phyloP scores from a whole-genome alignment of 2,797 vertebrate species.

The Neosilurus hyrtlii region DNA sequence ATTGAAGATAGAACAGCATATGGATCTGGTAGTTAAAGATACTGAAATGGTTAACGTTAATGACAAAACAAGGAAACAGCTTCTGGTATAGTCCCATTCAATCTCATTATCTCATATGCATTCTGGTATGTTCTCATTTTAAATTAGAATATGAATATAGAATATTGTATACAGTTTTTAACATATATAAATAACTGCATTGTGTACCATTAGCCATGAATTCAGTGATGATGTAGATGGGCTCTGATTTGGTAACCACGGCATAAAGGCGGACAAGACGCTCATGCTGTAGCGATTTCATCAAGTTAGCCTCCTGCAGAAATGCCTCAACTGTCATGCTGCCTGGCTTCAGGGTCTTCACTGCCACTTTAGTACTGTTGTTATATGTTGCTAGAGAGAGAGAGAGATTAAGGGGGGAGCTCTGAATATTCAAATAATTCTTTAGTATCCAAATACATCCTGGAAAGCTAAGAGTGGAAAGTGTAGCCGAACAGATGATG shows the following conservation, averaged over 20 bases:
- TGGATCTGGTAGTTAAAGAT: too few relatives aligned
- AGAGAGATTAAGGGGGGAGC: background rate
- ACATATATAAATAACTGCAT: background rate
- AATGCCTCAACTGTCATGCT: conserved; percentile 92
- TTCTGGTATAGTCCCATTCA: background rate
- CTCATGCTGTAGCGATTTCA: conserved; percentile 92
- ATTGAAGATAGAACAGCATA: too few relatives aligned
- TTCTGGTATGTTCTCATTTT: background rate
- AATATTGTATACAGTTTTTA: background rate
- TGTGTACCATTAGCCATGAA: conserved; percentile 88
- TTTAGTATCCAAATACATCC: background rate
- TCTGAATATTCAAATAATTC: background rate
- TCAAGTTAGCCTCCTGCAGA: conserved; percentile 92
- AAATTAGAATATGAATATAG: background rate
- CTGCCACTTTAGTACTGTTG: conserved; percentile 87
- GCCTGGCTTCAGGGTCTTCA: conserved; percentile 93
- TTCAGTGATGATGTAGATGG: conserved; percentile 95
- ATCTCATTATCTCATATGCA: too few relatives aligned
- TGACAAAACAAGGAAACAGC: background rate
- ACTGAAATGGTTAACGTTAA: too few relatives aligned
- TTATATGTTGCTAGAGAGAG: conserved; percentile 72
- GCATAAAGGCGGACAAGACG: conserved; percentile 90
- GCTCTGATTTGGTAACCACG: conserved; percentile 86
- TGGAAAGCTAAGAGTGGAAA: background rate
- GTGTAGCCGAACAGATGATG: background rate